These are phyloP conservation scores for Procavia capensis DNA, from an alignment of 2,113 vertebrate genomes.

Conservation along the genomic window DNA sequence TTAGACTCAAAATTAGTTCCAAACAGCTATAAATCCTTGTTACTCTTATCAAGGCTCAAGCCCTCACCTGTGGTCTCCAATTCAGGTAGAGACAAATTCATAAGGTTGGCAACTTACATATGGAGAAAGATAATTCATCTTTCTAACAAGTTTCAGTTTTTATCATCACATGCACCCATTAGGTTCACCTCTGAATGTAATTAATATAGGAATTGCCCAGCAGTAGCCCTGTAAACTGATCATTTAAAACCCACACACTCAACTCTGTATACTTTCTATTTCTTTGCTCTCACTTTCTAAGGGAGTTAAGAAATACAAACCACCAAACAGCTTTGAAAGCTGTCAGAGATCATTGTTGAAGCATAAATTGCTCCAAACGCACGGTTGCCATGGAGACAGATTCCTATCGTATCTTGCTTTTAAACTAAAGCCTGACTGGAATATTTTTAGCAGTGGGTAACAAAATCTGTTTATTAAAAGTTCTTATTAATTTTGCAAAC, in stretches of 20 bases:
- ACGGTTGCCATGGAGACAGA: constrained; percentile 44
- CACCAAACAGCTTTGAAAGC: background rate
- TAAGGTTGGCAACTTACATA: background rate
- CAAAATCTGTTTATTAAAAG: constrained; percentile 51
- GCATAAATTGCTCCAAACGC: background rate
- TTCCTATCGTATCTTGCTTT: constrained; percentile 22
- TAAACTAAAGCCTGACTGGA: constrained; percentile 28
- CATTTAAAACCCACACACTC: background rate
- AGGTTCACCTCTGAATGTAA: background rate
- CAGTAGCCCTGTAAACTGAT: background rate
- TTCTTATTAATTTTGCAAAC: constrained; percentile 60
- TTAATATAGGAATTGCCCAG: background rate
- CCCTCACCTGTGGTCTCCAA: background rate
- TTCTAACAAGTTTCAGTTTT: background rate
- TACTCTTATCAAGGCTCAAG: background rate
- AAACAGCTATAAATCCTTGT: background rate
- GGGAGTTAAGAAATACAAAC: background rate
- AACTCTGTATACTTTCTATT: background rate
- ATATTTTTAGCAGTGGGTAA: constrained; percentile 43
- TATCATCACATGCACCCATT: background rate
- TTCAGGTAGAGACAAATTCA: background rate
- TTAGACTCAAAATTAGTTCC: background rate
- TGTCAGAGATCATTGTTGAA: background rate
- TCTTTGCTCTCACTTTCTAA: background rate
- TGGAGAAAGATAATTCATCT: background rate